These are phyloP conservation scores for Helicorthomorpha holstii DNA, from an alignment of 1,140 invertebrate species.

Conservation along the genomic window DNA sequence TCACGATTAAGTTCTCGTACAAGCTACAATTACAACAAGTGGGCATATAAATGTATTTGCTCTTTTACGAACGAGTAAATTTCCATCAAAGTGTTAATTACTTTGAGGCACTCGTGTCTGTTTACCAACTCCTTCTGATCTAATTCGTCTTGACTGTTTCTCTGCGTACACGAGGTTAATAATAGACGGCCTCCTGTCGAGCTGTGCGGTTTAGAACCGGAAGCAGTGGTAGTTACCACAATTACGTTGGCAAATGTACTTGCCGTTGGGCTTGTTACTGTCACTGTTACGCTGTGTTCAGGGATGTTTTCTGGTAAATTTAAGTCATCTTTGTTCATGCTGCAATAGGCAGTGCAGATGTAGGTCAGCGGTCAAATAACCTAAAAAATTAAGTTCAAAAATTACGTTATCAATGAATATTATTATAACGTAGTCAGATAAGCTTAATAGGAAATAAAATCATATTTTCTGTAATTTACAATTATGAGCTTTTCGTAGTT, in stretches of 20 bases:
- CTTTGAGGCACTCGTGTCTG: neutral
- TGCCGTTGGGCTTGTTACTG: too few species aligned
- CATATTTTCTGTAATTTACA: too few species aligned
- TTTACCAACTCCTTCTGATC: neutral
- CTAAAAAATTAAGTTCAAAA: too few species aligned
- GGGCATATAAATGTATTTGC: neutral
- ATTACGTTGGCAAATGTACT: neutral
- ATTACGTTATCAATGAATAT: too few species aligned
- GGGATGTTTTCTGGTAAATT: neutral
- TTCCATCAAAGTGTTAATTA: neutral
- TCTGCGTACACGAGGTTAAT: neutral
- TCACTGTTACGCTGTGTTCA: too few species aligned
- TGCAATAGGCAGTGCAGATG: too few species aligned
- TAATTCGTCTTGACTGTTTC: constrained; percentile 1
- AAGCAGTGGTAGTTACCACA: neutral
- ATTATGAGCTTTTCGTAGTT: too few species aligned
- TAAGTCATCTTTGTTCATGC: neutral
- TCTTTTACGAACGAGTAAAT: neutral
- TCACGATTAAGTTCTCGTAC: constrained; percentile 21
- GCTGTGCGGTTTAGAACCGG: neutral
- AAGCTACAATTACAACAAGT: constrained; percentile 15
- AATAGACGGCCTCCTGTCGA: neutral
- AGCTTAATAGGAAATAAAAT: too few species aligned
- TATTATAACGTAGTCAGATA: too few species aligned
- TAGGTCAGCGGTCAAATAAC: too few species aligned